Percentiles rank a stretch among this genome's conserved stretches.
Conservation (phyloP, 2,888 invertebrate species). For the Microchrysa polita region DNA sequence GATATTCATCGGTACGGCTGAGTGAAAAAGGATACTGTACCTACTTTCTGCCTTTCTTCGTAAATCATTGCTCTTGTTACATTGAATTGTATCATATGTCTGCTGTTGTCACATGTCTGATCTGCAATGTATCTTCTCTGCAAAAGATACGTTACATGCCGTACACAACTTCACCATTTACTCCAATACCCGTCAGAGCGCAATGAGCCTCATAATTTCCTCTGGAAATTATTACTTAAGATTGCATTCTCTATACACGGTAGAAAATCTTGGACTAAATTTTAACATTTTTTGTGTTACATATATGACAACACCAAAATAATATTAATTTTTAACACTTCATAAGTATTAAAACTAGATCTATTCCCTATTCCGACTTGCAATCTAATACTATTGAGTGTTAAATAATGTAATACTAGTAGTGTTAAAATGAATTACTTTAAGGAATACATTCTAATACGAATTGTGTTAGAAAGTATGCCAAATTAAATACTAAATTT, state of each 20-base stretch:
- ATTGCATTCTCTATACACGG: conserved; percentile 10
- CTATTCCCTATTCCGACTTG: no score
- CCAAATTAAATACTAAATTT: no score
- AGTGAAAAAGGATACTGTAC: background rate
- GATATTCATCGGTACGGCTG: background rate
- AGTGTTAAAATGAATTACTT: no score
- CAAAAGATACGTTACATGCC: background rate
- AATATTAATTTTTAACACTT: no score
- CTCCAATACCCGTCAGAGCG: conserved; percentile 7
- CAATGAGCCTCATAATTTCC: conserved; percentile 7
- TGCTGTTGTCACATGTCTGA: conserved; percentile 1
- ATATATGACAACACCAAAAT: no score
- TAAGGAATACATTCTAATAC: no score
- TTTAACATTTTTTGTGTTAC: no score
- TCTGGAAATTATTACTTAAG: conserved; percentile 2
- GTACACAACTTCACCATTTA: background rate
- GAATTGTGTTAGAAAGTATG: no score
- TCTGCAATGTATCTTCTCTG: conserved; percentile 7
- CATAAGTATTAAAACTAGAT: no score
- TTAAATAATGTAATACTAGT: no score
- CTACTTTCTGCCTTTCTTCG: background rate
- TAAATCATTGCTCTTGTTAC: background rate
- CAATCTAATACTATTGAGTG: no score
- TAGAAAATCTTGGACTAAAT: no score
- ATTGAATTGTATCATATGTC: conserved; percentile 11